Percentiles rank a stretch among this genome's conserved stretches.
Evolutionary conservation across 2,113 vertebrate genomes (phyloP).

Genomic region (Corvus moneduloides): DNA sequence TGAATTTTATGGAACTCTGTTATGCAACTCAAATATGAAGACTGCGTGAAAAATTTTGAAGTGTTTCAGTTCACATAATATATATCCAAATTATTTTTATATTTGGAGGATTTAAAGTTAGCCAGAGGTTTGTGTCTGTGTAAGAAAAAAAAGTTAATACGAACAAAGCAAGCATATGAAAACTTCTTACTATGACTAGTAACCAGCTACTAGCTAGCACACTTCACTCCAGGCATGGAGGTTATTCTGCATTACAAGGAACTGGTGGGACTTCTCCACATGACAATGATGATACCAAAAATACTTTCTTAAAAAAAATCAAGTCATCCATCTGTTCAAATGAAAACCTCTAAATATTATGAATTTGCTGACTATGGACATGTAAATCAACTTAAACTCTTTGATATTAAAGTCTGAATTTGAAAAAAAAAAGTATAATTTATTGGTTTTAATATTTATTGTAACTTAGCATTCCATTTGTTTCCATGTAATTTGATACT

Average conservation of each 20-base stretch:
- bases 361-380: not conserved
- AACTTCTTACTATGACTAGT: slow-evolving; percentile 85
- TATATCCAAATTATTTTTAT: slow-evolving; percentile 75
- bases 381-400: slow-evolving; percentile 14
- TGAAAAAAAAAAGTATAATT: slow-evolving; percentile 16
- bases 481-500: not conserved
- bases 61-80: slow-evolving; percentile 75
- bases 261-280: not conserved
- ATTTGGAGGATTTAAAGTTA: slow-evolving; percentile 75
- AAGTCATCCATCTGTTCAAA: not conserved
- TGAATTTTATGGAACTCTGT: slow-evolving; percentile 77
- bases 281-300: not conserved
- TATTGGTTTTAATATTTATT: not conserved
- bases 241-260: slow-evolving; percentile 41
- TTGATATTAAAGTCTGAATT: slow-evolving; percentile 32
- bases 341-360: slow-evolving; percentile 25
- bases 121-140: slow-evolving; percentile 80
- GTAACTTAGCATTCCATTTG: not conserved
- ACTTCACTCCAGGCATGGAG: slow-evolving; percentile 76
- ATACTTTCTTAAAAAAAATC: not conserved
- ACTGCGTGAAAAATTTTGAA: slow-evolving; percentile 74
- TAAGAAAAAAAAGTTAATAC: slow-evolving; percentile 81
- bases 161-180: slow-evolving; percentile 80
- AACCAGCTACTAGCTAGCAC: slow-evolving; percentile 79
- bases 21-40: slow-evolving; percentile 78